phyloP scores from a whole-genome alignment of 2,888 invertebrate genomes.

The Himalopsyche anomala region DNA sequence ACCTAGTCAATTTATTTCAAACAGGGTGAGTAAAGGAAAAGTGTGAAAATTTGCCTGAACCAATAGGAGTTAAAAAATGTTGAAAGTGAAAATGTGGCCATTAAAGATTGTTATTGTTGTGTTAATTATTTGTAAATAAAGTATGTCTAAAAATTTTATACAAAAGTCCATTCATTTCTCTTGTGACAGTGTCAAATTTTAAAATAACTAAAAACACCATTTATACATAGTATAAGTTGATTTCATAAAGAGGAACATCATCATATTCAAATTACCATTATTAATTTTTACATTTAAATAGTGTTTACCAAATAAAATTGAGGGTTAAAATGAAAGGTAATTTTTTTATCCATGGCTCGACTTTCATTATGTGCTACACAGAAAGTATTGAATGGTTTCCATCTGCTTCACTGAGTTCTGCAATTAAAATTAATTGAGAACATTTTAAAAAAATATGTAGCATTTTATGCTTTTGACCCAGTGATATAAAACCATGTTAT shows the following conservation, averaged over 20 bases:
- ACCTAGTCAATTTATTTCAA: background rate
- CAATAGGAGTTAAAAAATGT: background rate
- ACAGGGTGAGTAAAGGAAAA: constrained; percentile 12
- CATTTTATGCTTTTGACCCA: too few species aligned
- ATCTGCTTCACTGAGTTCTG: too few species aligned
- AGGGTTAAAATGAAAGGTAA: too few species aligned
- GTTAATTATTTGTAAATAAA: background rate
- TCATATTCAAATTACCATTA: too few species aligned
- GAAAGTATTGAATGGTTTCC: too few species aligned
- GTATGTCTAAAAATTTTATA: background rate
- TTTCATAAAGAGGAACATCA: background rate
- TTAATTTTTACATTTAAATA: too few species aligned
- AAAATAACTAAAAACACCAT: background rate
- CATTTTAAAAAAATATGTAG: too few species aligned
- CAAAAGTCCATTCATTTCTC: background rate
- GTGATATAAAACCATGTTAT: too few species aligned
- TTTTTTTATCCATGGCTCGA: too few species aligned
- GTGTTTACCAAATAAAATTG: too few species aligned
- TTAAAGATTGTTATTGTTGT: background rate
- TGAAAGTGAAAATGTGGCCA: background rate
- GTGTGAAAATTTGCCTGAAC: background rate
- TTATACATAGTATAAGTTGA: background rate
- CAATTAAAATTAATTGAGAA: too few species aligned
- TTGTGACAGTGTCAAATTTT: background rate
- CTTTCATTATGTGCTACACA: too few species aligned